Base-by-base conservation (phyloP, 92 coral and sea anemone genomes). In the Umimayanthus kanabou region DNA sequence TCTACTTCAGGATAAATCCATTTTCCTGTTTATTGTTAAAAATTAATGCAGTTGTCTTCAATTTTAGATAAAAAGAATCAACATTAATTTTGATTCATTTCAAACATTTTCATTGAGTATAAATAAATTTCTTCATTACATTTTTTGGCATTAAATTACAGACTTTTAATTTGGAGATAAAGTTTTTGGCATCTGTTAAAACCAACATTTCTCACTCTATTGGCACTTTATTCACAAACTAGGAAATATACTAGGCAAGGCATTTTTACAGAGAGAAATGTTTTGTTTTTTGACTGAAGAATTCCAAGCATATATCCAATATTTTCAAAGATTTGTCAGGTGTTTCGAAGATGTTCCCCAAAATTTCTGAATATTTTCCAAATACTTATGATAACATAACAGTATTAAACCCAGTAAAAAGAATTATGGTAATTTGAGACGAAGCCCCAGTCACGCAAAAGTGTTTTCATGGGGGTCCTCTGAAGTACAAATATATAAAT, bases 11-110 rank as follows among this genome's bases (percentile, higher is more conserved):
- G 18, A 67, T 69, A 30, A 83, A 83, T 70, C 77, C 47, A 42
- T 83, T 83, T 83, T 83, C 87, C 78, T 70, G 87, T 70, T 83
- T 45, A 39, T 69, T 82, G 86, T 83, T 43, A 83, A 71, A 83
- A 83, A 83, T 83, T 83, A 70, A 69, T 83, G 65, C 79, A 45
- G 64, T 82, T 82, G 77, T 82, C 58, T 82, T 49, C 82, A 79
- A 39, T 79, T 43, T 69, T 82, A 45, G 65, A n/a, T 78, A 43
- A 78, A 78, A 78, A 47, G 39, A 82, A 82, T 83, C 43, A 23
- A 67, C 66, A 69, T 83, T 69, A 30, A 33, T 9, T 83, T 83
- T 71, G 78, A 26, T 25, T 70, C 78, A 6, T 45, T 70, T 45
- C 45, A 4, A 29, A 83, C 37, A 20, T 70, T n/a, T 29, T 14